A percentile compares a stretch with the other conserved stretches of the same genome.
phyloP scores from a whole-genome alignment of 2,888 invertebrate species.

The Tinea semifulvella region DNA sequence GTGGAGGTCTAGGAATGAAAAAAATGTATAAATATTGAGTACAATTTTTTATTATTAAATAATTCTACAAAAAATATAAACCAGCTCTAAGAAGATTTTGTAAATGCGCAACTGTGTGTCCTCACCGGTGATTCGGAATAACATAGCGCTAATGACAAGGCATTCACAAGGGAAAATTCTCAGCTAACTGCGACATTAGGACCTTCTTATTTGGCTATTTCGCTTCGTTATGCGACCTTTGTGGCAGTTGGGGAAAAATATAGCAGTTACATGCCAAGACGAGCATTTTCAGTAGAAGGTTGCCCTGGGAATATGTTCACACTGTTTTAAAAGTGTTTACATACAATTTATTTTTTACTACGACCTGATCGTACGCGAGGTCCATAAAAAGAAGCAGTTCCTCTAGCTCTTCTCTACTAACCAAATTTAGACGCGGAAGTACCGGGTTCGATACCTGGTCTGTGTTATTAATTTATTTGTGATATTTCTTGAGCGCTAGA shows the following conservation, averaged over 20 bases:
- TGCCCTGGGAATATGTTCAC: background rate
- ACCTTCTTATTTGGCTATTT: constrained; percentile 16
- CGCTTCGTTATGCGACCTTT: constrained; percentile 17
- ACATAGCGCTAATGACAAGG: constrained; percentile 56
- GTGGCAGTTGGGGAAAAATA: constrained; percentile 20
- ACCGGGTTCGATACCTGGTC: too few species aligned
- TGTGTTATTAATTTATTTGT: too few species aligned
- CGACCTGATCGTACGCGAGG: too few species aligned
- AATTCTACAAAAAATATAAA: constrained; percentile 3
- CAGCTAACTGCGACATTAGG: constrained; percentile 57
- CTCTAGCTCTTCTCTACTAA: too few species aligned
- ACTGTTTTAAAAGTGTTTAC: background rate
- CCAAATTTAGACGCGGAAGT: too few species aligned
- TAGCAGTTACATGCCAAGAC: constrained; percentile 2
- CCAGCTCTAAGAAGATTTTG: background rate
- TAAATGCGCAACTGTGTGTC: background rate
- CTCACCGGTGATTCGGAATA: constrained; percentile 47
- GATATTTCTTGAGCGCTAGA: too few species aligned
- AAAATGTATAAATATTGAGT: too few species aligned
- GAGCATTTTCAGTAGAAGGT: too few species aligned
- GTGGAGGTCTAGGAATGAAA: too few species aligned
- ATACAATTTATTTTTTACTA: background rate
- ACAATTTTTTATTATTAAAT: too few species aligned
- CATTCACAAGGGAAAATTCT: constrained; percentile 58
- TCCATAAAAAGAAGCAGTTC: too few species aligned